Evolutionary conservation across 2,797 vertebrate species (phyloP), one percentile per base, ranked within the genome.

Genomic region (Scarus forsteni): DNA sequence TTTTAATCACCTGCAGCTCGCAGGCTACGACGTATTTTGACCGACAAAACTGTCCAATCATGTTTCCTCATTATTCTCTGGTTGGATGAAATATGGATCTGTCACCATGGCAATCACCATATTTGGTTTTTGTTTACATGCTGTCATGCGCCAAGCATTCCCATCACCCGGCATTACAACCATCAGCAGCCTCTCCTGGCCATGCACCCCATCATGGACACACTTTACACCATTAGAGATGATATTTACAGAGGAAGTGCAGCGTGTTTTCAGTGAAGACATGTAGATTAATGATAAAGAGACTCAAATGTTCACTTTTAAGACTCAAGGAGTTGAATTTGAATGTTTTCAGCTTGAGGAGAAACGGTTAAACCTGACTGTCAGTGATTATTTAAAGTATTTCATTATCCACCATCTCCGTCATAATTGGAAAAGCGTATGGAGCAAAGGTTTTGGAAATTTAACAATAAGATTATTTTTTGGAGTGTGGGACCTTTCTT

Each of bases 121-220:
- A 88, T 92, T 92, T 92, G 88, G 81, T 90, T 92, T 92, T 90
- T 92, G 91, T 93, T 93, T 91, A 92, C 92, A 93, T 93, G 89
- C 91, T 92, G 86, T 93, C 91, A 92, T 91, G 90, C 87, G 66
- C 92, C 90, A 87, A 91, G 84, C 92, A 92, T 92, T 75, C 86
- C 77, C 91, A 92, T 92, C 91, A 84, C 78, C 79, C 66, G 51
- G 82, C 91, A 92, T 92, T 85, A 64, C 86, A 90, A 87, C 89
- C 90, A 92, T 90, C 89, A 87, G 81, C 48, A 83, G 81, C 77
- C 73, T 74, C 16, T 77, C 66, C 66, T 68, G 79, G 85, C 85
- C 85, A 88, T 88, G 75, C 88, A 85, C 83, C 76, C 69, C 85
- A 81, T 87, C 82, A 82, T 83, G 74, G 74, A 86, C 87, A 87